Evolutionary conservation across 1,140 invertebrate species (phyloP).

Genomic region (Riptortus pedestris): DNA sequence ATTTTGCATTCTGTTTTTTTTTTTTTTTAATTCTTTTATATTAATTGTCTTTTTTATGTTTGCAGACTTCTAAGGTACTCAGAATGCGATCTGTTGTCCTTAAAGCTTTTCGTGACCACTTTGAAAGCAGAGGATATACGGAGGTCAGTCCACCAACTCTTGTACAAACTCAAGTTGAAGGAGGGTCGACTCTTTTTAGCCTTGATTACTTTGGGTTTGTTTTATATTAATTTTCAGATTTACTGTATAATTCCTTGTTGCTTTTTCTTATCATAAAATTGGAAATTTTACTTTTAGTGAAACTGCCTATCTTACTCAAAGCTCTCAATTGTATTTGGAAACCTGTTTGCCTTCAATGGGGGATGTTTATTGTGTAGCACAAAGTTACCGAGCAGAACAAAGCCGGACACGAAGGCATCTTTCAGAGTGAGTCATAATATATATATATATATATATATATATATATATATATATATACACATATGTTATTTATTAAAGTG

Average conservation of each 20-base stretch:
- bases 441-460: too few relatives aligned
- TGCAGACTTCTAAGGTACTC: slow-evolving; percentile 76
- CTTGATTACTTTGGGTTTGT: slow-evolving; percentile 85
- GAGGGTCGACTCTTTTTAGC: slow-evolving; percentile 95
- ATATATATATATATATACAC: too few relatives aligned
- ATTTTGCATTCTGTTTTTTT: too few relatives aligned
- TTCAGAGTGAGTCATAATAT: slow-evolving; percentile 59
- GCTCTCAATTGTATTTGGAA: slow-evolving; percentile 97
- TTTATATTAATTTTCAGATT: neutral
- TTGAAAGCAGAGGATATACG: slow-evolving; percentile 68
- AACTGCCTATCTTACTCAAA: slow-evolving; percentile 92
- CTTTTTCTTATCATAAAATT: slow-evolving; percentile 17
- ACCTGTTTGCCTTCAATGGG: slow-evolving; percentile 88
- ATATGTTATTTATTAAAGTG: neutral
- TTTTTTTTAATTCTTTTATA: too few relatives aligned
- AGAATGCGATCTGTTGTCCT: slow-evolving; percentile 79
- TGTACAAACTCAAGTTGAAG: slow-evolving; percentile 93
- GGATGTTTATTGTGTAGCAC: slow-evolving; percentile 94
- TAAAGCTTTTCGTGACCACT: slow-evolving; percentile 90
- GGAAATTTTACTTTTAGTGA: slow-evolving; percentile 46
- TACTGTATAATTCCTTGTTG: neutral
- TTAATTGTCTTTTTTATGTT: slow-evolving; percentile 27
- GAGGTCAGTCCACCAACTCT: slow-evolving; percentile 95
- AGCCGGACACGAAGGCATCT: slow-evolving; percentile 93
- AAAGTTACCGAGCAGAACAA: slow-evolving; percentile 95